Evolutionary conservation across 1,140 invertebrate species (phyloP), one percentile per base, ranked within the genome.

Genomic region (Psilanteris sp.): DNA sequence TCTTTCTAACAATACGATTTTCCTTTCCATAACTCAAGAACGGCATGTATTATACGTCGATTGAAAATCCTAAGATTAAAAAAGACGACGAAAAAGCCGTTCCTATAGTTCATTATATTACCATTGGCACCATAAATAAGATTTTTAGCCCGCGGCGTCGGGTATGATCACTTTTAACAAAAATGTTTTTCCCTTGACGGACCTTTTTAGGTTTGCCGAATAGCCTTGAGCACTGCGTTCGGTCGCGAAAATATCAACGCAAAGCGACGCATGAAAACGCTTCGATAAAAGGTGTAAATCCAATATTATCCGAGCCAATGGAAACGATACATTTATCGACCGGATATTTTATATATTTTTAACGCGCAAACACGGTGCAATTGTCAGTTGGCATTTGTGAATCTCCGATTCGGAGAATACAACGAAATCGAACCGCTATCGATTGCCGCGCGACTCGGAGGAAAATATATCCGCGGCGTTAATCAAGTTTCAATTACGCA

Each of bases 231-330:
- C 50, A 26, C 22, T 54, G 18, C 22, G 27, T 54, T 64, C 57
- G 70, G 36, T 43, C 44, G 37, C 39, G 32, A 44, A 61, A 72
- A 46, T 57, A 50, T 55, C 48, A 44, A 43, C 31, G 50, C 43
- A 29, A 29, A 66, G 37, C 61, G 64, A 59, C 55, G 54, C 46
- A 54, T 57, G 57, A 55, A 57, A 62, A 57, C 57, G 43, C 57
- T 55, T 29, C 70, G 70, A 73, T 73, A 73, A 73, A 73, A 73
- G 59, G 59, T 36, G 57, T 54, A 62, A 72, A 72, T 62, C 46
- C 41, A 50, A 64, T 64, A 55, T 61, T 22, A 54, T 34, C 43
- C 59, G 16, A 55, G 57, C n/a, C 26, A 11, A n/a, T 31, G 31
- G 46, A 44, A 54, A 61, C 55, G 57, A 34, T 50, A 64, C 48